These are phyloP conservation scores for rat (Rattus norvegicus) DNA, from an alignment of 2,113 vertebrate species.

Conservation along the genomic window GRCr8 NC_086030.1:34006501-34007000, in stretches of 20 bases:
- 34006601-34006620: background rate
- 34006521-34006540: background rate
- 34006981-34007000: background rate
- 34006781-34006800: background rate
- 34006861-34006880: background rate
- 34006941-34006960: background rate
- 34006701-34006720: slow-evolving; percentile 7
- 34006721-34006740: background rate
- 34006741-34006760: background rate
- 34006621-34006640: background rate
- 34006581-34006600: background rate
- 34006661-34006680: background rate
- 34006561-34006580: background rate
- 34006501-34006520: no score
- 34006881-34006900: background rate
- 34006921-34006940: background rate
- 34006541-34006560: background rate
- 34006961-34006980: background rate
- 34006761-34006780: background rate
- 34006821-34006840: background rate
- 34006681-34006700: background rate
- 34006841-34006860: background rate
- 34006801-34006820: background rate
- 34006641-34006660: background rate
- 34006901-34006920: background rate